A percentile compares a stretch with the other conserved stretches of the same genome.
phyloP scores from a whole-genome alignment of 2,888 invertebrate genomes.

The Eustalomyia histrio region DNA sequence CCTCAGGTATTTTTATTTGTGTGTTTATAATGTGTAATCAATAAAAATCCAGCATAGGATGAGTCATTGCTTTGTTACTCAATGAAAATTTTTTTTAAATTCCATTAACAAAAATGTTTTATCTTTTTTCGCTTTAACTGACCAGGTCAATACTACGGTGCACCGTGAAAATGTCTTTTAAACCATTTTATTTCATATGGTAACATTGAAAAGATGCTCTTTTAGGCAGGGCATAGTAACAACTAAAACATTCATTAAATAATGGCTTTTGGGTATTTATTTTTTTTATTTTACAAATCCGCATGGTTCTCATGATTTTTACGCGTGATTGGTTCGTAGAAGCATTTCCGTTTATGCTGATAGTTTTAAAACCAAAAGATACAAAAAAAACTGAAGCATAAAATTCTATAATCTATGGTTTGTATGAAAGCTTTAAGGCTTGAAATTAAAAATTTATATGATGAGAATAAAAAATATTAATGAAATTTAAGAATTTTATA shows the following conservation, averaged over 20 bases:
- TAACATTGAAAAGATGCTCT: conserved; percentile 28
- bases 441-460: conserved; percentile 4
- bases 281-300: conserved; percentile 14
- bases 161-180: conserved; percentile 1
- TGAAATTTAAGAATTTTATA: neutral
- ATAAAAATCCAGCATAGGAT: neutral
- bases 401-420: conserved; percentile 15
- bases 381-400: conserved; percentile 48
- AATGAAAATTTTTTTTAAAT: neutral
- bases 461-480: conserved; percentile 34
- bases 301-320: conserved; percentile 55
- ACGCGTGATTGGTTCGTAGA: conserved; percentile 56
- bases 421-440: neutral
- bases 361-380: conserved; percentile 21
- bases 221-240: conserved; percentile 5
- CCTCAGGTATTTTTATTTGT: neutral
- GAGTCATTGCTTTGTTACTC: neutral
- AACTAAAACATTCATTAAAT: conserved; percentile 23
- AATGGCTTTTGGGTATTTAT: conserved; percentile 11
- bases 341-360: conserved; percentile 61
- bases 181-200: conserved; percentile 14
- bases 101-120: neutral
- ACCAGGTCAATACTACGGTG: conserved; percentile 27
- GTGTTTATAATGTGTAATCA: neutral
- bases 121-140: conserved; percentile 3